These are phyloP conservation scores for Dicyrtoma fusca DNA, from an alignment of 2,888 invertebrate species.

Conservation along the genomic window DNA sequence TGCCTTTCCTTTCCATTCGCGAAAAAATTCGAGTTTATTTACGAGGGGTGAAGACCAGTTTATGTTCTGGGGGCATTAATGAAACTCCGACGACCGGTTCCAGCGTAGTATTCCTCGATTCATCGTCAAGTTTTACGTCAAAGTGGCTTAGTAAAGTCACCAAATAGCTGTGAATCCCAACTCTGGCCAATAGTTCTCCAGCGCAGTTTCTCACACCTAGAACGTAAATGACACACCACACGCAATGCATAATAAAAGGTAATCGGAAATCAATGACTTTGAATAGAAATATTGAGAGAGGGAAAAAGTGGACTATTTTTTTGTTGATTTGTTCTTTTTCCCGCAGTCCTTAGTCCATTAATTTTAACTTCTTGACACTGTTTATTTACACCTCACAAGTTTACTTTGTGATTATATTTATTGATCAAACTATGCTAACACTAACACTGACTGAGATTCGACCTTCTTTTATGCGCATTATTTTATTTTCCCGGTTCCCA, in stretches of 20 bases:
- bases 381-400: no score
- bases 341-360: no score
- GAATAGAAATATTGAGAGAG: no score
- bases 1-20: no score
- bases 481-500: no score
- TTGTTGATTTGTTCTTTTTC: no score
- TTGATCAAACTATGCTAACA: neutral
- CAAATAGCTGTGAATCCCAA: neutral
- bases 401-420: neutral
- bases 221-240: neutral
- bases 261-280: no score
- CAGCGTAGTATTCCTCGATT: neutral
- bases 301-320: no score
- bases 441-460: neutral
- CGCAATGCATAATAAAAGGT: no score
- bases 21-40: neutral
- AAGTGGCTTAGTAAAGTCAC: conserved; percentile 1
- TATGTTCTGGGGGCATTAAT: conserved; percentile 5
- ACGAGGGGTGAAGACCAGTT: neutral
- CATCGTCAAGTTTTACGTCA: neutral
- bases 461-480: neutral
- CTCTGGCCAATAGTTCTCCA: conserved; percentile 2
- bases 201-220: neutral
- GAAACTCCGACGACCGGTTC: conserved; percentile 11
- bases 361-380: no score